These are phyloP conservation scores for Ophion slaviceki DNA, from an alignment of 2,888 invertebrate species.

Conservation along the genomic window DNA sequence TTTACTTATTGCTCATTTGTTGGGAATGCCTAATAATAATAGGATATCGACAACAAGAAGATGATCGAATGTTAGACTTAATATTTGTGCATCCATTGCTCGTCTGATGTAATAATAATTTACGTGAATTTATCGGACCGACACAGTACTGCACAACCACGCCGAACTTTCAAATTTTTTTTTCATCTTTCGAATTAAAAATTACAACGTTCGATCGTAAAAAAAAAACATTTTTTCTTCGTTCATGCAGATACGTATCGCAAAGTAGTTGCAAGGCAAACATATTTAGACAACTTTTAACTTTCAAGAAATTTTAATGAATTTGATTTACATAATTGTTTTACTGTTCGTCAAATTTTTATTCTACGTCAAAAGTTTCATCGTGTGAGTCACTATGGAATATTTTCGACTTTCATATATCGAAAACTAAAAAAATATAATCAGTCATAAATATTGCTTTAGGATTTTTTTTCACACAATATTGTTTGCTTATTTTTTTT, in stretches of 20 bases:
- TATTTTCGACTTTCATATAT: background rate
- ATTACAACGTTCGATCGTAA: background rate
- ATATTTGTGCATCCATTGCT: constrained; percentile 77
- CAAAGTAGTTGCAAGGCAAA: background rate
- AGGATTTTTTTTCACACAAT: background rate
- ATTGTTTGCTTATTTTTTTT: background rate
- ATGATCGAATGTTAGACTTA: constrained; percentile 75
- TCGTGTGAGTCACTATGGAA: background rate
- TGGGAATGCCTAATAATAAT: constrained; percentile 79
- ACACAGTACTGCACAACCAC: constrained; percentile 1
- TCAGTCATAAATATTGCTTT: too few species aligned
- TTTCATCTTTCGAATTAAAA: background rate
- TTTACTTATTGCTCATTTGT: constrained; percentile 70
- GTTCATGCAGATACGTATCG: background rate
- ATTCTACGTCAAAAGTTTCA: too few species aligned
- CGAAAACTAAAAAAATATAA: background rate
- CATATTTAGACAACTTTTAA: background rate
- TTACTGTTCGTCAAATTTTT: background rate
- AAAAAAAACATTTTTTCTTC: background rate
- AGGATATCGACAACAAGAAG: constrained; percentile 54
- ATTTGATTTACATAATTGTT: background rate
- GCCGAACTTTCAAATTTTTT: background rate
- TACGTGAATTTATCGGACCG: background rate
- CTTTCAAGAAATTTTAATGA: background rate
- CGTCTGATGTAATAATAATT: constrained; percentile 61